Base-by-base conservation (phyloP, 2,113 vertebrate species). In the Gadus macrocephalus region DNA sequence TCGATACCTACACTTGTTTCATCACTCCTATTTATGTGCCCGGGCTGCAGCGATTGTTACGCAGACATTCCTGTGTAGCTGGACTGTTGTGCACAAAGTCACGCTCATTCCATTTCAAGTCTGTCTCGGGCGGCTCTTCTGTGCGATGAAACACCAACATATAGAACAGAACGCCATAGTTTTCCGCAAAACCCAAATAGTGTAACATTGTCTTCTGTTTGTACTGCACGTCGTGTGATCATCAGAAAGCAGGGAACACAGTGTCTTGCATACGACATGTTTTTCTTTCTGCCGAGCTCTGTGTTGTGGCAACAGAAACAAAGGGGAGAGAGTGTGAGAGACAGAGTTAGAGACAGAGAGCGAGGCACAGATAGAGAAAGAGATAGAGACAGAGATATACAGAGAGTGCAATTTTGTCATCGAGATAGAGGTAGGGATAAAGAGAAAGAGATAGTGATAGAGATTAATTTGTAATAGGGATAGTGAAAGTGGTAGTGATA, bases 41-140 rank as follows among this genome's bases (percentile, higher is more conserved):
- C 81, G 69, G 69, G 80, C 66, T 74, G 73, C 83, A 77, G 78
- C 82, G 80, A 83, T 81, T 86, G 81, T 85, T 82, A 82, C 77
- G 74, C 77, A 71, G 77, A 70, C 72, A 67, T 81, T 80, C 78
- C 77, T 73, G 73, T 81, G 77, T 76, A 68, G 71, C 64, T 56
- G 70, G 67, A 74, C 71, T 68, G 20, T 67, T 81, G 70, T 49
- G 77, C 73, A 64, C 77, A 71, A 15, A 82, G 79, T 75, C 69
- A 82, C 81, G 82, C 78, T 78, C 79, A 81, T 83, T 87, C 81
- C 68, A 64, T 81, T 86, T 86, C 74, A 81, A 80, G 83, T 82
- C 79, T 82, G 81, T 82, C 79, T 79, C 71, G 76, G 76, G 42
- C 79, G 80, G 84, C 82, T 78, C 71, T 84, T 70, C 77, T 68